These are phyloP conservation scores for Loris lydekkerianus DNA, from an alignment of 2,797 vertebrate genomes.

Conservation along the genomic window DNA sequence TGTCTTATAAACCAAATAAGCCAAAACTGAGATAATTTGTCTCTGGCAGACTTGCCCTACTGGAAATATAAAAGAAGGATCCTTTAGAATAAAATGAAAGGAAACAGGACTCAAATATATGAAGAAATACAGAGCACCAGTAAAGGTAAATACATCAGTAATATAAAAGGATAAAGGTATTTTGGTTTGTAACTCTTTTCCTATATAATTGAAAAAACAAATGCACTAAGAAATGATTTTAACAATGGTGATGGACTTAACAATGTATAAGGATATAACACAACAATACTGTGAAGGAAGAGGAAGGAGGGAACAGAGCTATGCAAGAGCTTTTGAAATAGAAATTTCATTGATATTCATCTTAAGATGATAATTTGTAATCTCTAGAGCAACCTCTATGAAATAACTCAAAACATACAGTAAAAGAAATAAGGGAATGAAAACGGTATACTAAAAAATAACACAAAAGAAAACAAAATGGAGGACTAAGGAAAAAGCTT, in stretches of 20 bases:
- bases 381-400: not conserved
- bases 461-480: not conserved
- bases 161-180: not conserved
- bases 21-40: not conserved
- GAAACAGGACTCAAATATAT: not conserved
- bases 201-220: not conserved
- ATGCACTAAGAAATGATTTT: not conserved
- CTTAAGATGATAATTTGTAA: not conserved
- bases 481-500: not conserved
- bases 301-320: not conserved
- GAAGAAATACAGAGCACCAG: not conserved
- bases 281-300: not conserved
- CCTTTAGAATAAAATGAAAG: not conserved
- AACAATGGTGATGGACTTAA: not conserved
- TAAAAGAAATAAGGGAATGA: not conserved
- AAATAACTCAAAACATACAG: not conserved
- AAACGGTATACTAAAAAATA: not conserved
- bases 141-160: not conserved
- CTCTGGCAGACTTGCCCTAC: not conserved
- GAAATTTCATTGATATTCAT: constrained; percentile 13
- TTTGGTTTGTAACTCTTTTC: not conserved
- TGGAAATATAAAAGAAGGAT: not conserved
- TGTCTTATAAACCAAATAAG: not conserved
- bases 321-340: not conserved
- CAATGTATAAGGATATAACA: not conserved